phyloP scores from a whole-genome alignment of 2,113 vertebrate species.

The Tympanuchus pallidicinctus region DNA sequence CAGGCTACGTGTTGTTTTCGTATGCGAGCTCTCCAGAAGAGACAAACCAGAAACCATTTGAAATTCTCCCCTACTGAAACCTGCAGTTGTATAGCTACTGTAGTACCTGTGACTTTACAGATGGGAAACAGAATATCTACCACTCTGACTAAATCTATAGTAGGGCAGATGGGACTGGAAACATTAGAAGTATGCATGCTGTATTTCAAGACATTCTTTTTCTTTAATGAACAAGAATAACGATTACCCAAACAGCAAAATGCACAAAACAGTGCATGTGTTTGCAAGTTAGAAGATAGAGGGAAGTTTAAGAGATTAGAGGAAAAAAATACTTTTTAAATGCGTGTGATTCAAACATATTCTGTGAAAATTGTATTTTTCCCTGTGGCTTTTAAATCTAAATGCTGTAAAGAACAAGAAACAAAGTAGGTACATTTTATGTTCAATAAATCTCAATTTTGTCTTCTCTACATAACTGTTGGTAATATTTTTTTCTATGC shows the following conservation, averaged over 20 bases:
- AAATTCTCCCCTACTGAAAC: neutral
- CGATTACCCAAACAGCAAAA: neutral
- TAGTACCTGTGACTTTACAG: neutral
- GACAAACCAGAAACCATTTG: neutral
- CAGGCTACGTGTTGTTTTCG: accelerated
- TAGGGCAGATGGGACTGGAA: neutral
- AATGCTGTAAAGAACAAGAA: neutral
- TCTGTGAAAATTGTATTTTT: neutral
- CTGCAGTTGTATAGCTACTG: neutral
- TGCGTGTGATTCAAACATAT: neutral
- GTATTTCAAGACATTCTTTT: neutral
- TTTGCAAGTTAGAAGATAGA: neutral
- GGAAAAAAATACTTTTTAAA: neutral
- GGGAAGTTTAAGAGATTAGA: neutral
- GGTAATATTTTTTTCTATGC: neutral
- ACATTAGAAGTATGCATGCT: accelerated
- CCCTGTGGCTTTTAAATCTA: neutral
- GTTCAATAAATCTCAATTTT: neutral
- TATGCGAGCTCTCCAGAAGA: accelerated
- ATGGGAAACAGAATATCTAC: neutral
- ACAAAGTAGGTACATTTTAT: neutral
- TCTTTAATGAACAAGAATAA: neutral
- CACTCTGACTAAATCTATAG: neutral
- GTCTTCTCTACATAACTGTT: neutral
- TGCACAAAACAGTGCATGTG: neutral